A percentile compares a stretch with the other conserved stretches of the same genome.
Evolutionary conservation across 2,888 invertebrate genomes (phyloP).

Genomic region (Crossocerus cetratus): DNA sequence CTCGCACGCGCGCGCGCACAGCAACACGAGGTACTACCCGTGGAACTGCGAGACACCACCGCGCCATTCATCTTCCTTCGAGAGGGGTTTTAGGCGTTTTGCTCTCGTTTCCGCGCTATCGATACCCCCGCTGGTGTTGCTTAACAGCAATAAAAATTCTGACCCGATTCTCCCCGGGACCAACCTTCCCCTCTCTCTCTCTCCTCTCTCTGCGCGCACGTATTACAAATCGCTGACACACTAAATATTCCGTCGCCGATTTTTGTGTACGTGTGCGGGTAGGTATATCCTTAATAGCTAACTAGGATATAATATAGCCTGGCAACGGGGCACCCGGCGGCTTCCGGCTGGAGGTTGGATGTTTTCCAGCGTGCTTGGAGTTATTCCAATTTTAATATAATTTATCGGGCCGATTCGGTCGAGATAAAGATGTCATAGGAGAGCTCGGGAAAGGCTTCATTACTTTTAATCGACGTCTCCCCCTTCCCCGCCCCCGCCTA

Average conservation of each 20-base stretch:
- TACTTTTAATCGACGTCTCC: slow-evolving; percentile 14
- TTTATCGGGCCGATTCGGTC: slow-evolving; percentile 50
- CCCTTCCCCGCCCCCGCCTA: not conserved
- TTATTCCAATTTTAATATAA: slow-evolving; percentile 59
- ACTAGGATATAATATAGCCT: slow-evolving; percentile 27
- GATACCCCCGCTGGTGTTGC: no score
- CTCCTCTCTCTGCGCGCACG: not conserved
- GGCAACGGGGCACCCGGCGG: slow-evolving; percentile 41
- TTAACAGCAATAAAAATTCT: not conserved
- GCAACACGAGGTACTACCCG: slow-evolving; percentile 57
- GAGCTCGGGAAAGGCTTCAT: not conserved
- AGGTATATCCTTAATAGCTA: slow-evolving; percentile 44
- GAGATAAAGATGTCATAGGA: slow-evolving; percentile 50
- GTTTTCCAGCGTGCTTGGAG: slow-evolving; percentile 62
- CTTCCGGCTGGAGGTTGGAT: slow-evolving; percentile 58
- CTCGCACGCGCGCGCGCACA: slow-evolving; percentile 17
- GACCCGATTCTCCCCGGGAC: not conserved
- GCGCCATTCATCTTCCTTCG: slow-evolving; percentile 61
- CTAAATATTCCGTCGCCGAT: no score
- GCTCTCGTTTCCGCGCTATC: slow-evolving; percentile 4
- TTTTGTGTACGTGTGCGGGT: slow-evolving; percentile 27
- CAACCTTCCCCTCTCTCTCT: not conserved
- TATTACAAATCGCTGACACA: no score
- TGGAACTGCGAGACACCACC: slow-evolving; percentile 61
- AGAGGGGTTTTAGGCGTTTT: slow-evolving; percentile 37